Percentiles rank a stretch among this genome's conserved stretches.
These are phyloP conservation scores for Platysternon megacephalum DNA, from an alignment of 2,113 vertebrate species.

Conservation along the genomic window DNA sequence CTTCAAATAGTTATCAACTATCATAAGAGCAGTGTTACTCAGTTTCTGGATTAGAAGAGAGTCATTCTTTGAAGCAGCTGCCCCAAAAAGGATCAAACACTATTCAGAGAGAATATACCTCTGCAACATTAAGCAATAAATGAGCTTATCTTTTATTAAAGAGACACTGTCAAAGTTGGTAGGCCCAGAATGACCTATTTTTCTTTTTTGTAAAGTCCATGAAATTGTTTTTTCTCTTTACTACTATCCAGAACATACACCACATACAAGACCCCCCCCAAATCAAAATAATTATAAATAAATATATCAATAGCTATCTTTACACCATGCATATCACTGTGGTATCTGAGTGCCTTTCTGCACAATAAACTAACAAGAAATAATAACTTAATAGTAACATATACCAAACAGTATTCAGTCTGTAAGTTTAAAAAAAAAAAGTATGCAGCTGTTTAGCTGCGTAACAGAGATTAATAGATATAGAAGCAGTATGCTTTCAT, in stretches of 20 bases:
- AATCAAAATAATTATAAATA: background rate
- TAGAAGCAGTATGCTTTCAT: background rate
- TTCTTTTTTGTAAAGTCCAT: background rate
- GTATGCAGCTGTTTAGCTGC: background rate
- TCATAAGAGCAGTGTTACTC: background rate
- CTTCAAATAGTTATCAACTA: background rate
- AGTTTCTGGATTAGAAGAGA: background rate
- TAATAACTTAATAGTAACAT: background rate
- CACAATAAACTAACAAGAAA: background rate
- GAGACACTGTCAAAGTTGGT: background rate
- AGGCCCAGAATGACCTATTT: background rate
- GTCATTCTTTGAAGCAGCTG: background rate
- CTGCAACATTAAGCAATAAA: background rate
- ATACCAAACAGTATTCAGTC: background rate
- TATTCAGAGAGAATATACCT: background rate
- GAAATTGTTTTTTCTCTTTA: background rate
- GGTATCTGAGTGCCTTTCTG: background rate
- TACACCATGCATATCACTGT: background rate
- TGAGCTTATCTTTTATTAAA: background rate
- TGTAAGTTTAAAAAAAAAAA: background rate
- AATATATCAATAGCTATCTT: background rate
- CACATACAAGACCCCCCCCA: background rate
- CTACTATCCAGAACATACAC: background rate
- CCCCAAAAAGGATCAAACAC: background rate
- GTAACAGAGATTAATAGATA: background rate